Conservation (phyloP, 2,113 vertebrate genomes). For the Phainopepla nitens region DNA sequence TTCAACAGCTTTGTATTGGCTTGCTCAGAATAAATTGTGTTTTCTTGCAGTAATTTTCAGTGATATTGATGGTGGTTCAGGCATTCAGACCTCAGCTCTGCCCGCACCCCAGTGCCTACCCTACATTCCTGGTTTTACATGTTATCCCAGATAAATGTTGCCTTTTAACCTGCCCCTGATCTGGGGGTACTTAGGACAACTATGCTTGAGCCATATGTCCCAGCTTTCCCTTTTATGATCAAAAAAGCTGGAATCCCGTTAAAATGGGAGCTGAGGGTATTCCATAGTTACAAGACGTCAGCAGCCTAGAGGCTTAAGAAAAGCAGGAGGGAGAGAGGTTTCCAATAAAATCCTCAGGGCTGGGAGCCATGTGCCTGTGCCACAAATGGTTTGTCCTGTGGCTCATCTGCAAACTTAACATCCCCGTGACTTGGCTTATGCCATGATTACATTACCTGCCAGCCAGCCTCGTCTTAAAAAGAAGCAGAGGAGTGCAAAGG, state of each 20-base stretch:
- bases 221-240: not conserved
- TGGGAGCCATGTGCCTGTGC: not conserved
- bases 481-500: not conserved
- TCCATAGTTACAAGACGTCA: not conserved
- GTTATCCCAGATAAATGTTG: not conserved
- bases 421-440: conserved; percentile 9
- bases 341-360: not conserved
- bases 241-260: not conserved
- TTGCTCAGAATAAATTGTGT: not conserved
- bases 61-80: not conserved
- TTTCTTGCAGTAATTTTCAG: not conserved
- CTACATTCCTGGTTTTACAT: not conserved
- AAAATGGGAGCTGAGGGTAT: not conserved
- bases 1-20: not conserved
- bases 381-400: not conserved
- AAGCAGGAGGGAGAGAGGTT: not conserved
- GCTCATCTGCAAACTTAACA: conserved; percentile 15
- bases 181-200: not conserved
- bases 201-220: fast-evolving
- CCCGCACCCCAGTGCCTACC: not conserved
- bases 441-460: not conserved
- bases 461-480: not conserved
- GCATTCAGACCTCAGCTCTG: not conserved
- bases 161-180: not conserved
- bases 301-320: not conserved